Percentiles rank a stretch among this genome's conserved stretches.
Evolutionary conservation across 1,140 invertebrate genomes (phyloP).

Genomic region (Drosophila murphyi): DNA sequence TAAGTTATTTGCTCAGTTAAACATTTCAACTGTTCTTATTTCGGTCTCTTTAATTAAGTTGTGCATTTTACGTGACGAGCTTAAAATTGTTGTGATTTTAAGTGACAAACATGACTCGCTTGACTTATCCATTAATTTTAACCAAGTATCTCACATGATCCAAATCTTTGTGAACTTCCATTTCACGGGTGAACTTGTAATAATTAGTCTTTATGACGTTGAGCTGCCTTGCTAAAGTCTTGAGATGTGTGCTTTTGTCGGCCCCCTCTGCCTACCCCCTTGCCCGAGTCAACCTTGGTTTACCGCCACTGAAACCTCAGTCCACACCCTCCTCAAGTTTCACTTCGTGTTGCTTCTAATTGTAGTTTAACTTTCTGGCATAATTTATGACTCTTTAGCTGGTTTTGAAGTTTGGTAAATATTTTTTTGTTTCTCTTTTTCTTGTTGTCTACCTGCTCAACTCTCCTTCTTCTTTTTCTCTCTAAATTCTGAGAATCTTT

Average conservation of each 20-base stretch:
- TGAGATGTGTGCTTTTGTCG: constrained; percentile 36
- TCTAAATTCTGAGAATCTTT: constrained; percentile 63
- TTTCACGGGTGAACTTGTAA: constrained; percentile 58
- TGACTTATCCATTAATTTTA: constrained; percentile 50
- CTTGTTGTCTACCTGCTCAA: constrained; percentile 54
- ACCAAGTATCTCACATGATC: constrained; percentile 53
- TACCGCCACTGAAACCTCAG: neutral
- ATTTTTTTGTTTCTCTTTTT: neutral
- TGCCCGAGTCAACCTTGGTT: neutral
- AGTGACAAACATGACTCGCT: constrained; percentile 41
- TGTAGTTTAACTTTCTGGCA: constrained; percentile 76
- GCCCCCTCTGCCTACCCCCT: neutral
- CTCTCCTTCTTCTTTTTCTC: constrained; percentile 3
- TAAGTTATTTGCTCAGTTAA: constrained; percentile 36
- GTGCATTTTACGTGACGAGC: constrained; percentile 14
- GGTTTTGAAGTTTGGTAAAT: constrained; percentile 30
- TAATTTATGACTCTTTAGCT: constrained; percentile 68
- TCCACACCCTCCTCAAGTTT: neutral
- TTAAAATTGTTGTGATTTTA: constrained; percentile 19
- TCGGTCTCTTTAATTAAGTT: constrained; percentile 33
- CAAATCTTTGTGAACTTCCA: constrained; percentile 36
- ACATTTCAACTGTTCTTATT: constrained; percentile 28
- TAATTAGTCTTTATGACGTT: constrained; percentile 61
- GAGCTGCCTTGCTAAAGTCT: constrained; percentile 57
- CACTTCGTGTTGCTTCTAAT: constrained; percentile 61